Base-by-base conservation (phyloP, 2,888 invertebrate species). In the Monopis laevigella region DNA sequence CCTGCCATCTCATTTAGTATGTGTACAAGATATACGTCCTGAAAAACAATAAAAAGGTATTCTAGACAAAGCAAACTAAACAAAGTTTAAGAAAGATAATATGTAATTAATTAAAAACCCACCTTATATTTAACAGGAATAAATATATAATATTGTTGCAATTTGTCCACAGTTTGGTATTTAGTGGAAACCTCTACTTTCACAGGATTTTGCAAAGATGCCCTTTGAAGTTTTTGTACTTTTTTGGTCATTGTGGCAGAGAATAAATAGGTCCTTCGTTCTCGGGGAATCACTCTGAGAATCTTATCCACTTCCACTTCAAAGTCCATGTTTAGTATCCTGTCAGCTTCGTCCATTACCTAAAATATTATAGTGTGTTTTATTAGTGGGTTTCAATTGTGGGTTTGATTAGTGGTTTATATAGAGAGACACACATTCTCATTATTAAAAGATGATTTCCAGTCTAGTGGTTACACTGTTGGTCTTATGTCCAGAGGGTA, bases 171-270 rank as follows among this genome's bases (percentile, higher is more conserved):
- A 0, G 99, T 99, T 74, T 98, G 96, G 65, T 97, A 99, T 62
- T 98, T 98, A 1, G 92, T 94, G 0, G 95, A 95, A 2, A 93
- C 96, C 65, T 98, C 98, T 0, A 99, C 93, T 71, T 93, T 95
- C 0, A 96, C 95, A 0, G 99, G 98, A 67, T 99, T 92, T 51
- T 87, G 87, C 4, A 99, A 72, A 0, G 96, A 98, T 1, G 98
- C 99, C 27, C 98, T 82, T 67, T 99, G 98, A 18, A 99, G 74
- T 64, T 99, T 99, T 54, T 93, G 92, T 0, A 39, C 91, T 69
- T 96, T 96, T 62, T 94, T 96, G 0, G 99, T 99, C 99, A 99
- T 99, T 1, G 99, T 99, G 0, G 99, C 99, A 0, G 98, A 99
- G 77, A 98, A 99, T 10, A 99, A 80, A 57, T 90, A 93, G 0